phyloP scores from a whole-genome alignment of 2,113 vertebrate species.

The Hemicordylus capensis region DNA sequence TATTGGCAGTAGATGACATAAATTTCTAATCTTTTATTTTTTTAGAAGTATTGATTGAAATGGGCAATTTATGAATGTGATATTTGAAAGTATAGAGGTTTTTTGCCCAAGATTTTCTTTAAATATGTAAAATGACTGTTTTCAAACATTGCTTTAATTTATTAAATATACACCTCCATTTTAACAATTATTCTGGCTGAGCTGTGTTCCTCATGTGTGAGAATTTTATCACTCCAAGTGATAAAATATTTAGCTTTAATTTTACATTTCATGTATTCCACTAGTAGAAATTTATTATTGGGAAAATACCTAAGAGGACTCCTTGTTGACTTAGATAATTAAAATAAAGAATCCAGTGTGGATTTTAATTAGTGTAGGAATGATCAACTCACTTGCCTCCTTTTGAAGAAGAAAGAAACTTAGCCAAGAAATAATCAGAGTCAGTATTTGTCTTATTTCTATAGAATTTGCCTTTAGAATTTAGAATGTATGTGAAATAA shows the following conservation, averaged over 20 bases:
- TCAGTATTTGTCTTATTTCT: conserved; percentile 45
- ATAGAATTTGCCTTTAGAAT: conserved; percentile 51
- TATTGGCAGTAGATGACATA: no score
- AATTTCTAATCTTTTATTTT: conserved; percentile 78
- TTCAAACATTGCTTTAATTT: conserved; percentile 54
- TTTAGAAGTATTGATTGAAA: conserved; percentile 78
- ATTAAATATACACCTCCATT: conserved; percentile 57
- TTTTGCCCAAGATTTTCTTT: conserved; percentile 53
- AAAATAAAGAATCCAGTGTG: conserved; percentile 70
- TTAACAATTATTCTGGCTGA: conserved; percentile 53
- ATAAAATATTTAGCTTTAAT: conserved; percentile 78
- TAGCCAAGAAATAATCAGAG: conserved; percentile 51
- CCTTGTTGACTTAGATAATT: conserved; percentile 68
- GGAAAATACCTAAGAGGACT: conserved; percentile 68
- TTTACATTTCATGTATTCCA: conserved; percentile 63
- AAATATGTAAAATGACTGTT: conserved; percentile 69
- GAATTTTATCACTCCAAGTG: conserved; percentile 65
- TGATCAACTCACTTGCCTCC: conserved; percentile 51
- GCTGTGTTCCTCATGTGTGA: conserved; percentile 62
- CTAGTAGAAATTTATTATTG: conserved; percentile 63
- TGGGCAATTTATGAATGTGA: conserved; percentile 66
- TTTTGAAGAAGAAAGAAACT: conserved; percentile 11
- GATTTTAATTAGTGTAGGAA: conserved; percentile 66
- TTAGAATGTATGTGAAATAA: conserved; percentile 43
- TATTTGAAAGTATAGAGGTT: conserved; percentile 36